These are phyloP conservation scores for Cavia porcellus DNA, from an alignment of 2,113 vertebrate genomes.

Conservation along the genomic window DNA sequence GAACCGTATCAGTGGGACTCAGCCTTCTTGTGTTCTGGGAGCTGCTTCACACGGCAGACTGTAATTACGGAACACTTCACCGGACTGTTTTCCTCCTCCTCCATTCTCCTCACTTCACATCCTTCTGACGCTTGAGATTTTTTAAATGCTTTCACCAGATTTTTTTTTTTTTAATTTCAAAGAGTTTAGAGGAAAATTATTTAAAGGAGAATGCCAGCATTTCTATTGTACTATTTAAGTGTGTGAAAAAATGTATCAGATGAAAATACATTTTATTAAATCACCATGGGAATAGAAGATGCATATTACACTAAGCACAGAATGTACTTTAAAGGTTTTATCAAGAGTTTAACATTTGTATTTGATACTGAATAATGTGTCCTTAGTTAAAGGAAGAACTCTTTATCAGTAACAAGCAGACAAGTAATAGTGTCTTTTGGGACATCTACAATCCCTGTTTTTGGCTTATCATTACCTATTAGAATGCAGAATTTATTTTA, in stretches of 20 bases:
- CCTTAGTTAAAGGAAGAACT: background rate
- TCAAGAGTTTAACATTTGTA: background rate
- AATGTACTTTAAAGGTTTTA: background rate
- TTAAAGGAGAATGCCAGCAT: background rate
- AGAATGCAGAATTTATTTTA: background rate
- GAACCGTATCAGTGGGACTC: too few relatives aligned
- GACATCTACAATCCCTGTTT: conserved; percentile 13
- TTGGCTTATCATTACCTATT: background rate
- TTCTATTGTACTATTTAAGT: conserved; percentile 12
- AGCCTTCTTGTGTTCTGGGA: background rate
- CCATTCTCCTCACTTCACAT: background rate
- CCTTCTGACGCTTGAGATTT: background rate
- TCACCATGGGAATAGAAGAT: background rate
- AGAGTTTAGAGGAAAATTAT: background rate
- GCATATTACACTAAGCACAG: background rate
- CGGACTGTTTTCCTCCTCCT: background rate
- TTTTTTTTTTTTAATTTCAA: background rate
- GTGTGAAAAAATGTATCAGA: background rate
- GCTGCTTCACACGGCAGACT: background rate
- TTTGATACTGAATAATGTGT: background rate
- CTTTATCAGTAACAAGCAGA: background rate
- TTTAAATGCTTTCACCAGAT: background rate
- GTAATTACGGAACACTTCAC: conserved; percentile 22
- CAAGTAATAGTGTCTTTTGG: background rate
- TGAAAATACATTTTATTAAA: background rate